Evolutionary conservation across 2,888 invertebrate species (phyloP).

Genomic region (Lutraria lutraria): DNA sequence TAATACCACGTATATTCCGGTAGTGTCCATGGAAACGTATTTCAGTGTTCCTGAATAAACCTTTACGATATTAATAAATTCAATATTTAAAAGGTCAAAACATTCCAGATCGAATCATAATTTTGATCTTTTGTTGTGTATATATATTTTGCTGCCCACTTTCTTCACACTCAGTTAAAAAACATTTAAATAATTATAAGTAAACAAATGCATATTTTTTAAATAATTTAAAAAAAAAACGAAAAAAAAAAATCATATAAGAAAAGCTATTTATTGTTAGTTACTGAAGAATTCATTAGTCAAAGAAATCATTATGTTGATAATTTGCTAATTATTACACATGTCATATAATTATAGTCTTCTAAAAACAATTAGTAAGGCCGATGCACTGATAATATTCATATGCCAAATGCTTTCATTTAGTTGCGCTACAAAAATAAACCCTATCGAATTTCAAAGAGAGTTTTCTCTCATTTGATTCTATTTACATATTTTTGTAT

Average conservation of each 20-base stretch:
- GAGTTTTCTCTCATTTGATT: constrained; percentile 36
- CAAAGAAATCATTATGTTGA: constrained; percentile 46
- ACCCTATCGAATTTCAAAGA: constrained; percentile 51
- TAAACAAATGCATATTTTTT: too few species aligned
- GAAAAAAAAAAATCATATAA: background rate
- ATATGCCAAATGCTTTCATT: constrained; percentile 51
- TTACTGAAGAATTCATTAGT: constrained; percentile 39
- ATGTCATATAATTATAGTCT: constrained; percentile 51
- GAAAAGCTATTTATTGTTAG: background rate
- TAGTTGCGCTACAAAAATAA: constrained; percentile 33
- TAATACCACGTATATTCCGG: too few species aligned
- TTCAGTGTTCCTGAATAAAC: too few species aligned
- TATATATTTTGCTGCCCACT: too few species aligned
- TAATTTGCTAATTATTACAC: constrained; percentile 62
- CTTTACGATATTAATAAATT: too few species aligned
- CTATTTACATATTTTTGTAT: constrained; percentile 27
- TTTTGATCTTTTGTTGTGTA: too few species aligned
- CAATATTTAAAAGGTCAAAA: too few species aligned
- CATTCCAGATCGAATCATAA: too few species aligned
- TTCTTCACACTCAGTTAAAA: too few species aligned
- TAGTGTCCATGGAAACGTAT: too few species aligned
- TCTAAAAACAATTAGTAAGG: constrained; percentile 65
- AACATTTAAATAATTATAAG: too few species aligned
- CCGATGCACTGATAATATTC: constrained; percentile 57
- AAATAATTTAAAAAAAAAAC: background rate